A percentile compares a stretch with the other conserved stretches of the same genome.
phyloP scores from a whole-genome alignment of 2,888 invertebrate genomes.

The Rosalia funebris region DNA sequence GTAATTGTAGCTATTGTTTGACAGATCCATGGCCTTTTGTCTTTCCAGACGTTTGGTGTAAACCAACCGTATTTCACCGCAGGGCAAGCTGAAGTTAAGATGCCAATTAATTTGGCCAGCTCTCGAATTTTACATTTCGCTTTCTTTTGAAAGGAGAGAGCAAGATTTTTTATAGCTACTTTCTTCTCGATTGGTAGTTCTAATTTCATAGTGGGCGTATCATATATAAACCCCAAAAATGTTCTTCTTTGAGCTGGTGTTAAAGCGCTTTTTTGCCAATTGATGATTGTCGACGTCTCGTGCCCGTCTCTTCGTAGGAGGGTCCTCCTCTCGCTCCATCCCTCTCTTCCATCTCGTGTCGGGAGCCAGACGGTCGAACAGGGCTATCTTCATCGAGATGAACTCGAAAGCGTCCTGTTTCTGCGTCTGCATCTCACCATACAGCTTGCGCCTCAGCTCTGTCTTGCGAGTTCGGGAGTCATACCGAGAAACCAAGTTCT shows the following conservation, averaged over 20 bases:
- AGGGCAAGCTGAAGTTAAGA: conserved; percentile 21
- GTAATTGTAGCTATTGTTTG: conserved; percentile 1
- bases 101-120: conserved; percentile 19
- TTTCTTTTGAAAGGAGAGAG: neutral
- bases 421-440: too few relatives aligned
- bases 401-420: too few relatives aligned
- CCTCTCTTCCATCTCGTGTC: too few relatives aligned
- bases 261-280: neutral
- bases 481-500: too few relatives aligned
- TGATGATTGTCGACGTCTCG: too few relatives aligned
- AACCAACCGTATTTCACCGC: conserved; percentile 22
- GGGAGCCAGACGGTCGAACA: too few relatives aligned
- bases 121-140: neutral
- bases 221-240: neutral
- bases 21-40: conserved; percentile 33
- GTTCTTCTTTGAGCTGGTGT: neutral
- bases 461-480: too few relatives aligned
- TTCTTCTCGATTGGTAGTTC: neutral
- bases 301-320: too few relatives aligned
- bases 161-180: too few relatives aligned
- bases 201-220: neutral
- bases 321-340: too few relatives aligned
- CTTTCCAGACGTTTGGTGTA: conserved; percentile 33
- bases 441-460: too few relatives aligned
- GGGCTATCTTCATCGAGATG: too few relatives aligned